Evolutionary conservation across 2,113 vertebrate genomes (phyloP).

Genomic region (Fulica atra): DNA sequence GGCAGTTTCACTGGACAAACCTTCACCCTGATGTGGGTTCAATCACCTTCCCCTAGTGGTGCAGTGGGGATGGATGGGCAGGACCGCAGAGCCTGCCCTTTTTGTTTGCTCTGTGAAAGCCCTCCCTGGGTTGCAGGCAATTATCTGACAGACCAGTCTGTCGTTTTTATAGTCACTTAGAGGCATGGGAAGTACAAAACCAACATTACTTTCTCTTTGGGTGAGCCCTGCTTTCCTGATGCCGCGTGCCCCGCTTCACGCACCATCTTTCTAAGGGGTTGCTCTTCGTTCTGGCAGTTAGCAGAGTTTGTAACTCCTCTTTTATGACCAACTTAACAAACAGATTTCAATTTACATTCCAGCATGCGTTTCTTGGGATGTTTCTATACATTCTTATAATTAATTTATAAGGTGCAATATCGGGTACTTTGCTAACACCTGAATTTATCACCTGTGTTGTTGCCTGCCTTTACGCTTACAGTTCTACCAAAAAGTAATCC

Average conservation of each 20-base stretch:
- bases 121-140: background rate
- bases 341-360: background rate
- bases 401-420: background rate
- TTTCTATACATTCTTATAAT: background rate
- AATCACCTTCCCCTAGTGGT: accelerated
- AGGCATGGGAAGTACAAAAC: background rate
- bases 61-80: background rate
- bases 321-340: background rate
- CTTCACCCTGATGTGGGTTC: background rate
- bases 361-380: background rate
- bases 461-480: background rate
- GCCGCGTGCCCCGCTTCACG: background rate
- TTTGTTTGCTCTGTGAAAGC: background rate
- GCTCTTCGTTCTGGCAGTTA: background rate
- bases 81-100: background rate
- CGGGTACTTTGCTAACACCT: background rate
- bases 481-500: background rate
- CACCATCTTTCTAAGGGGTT: accelerated
- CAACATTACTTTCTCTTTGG: background rate
- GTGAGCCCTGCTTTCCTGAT: background rate
- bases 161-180: background rate
- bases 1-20: background rate
- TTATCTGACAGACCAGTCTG: background rate
- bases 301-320: background rate
- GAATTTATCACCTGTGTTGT: background rate